Evolutionary conservation across 2,113 vertebrate genomes (phyloP).

Genomic region (Myotis brandtii): DNA sequence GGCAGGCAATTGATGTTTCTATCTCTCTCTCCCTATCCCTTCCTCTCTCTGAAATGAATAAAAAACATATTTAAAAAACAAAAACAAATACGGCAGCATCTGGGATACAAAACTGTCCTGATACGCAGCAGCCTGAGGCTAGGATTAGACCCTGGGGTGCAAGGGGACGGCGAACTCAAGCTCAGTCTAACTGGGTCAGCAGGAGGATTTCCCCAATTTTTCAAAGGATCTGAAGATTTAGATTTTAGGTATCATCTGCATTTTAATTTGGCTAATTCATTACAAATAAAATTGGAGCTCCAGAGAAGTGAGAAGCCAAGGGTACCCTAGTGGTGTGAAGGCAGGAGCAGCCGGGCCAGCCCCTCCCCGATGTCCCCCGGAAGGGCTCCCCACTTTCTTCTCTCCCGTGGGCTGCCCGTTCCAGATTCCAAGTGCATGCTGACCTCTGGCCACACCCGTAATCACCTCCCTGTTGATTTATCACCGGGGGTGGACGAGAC

Average conservation of each 20-base stretch:
- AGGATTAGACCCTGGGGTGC: not conserved
- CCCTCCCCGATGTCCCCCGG: fast-evolving
- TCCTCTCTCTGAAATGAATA: too few species aligned
- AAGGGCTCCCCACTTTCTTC: not conserved
- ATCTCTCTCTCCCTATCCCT: too few species aligned
- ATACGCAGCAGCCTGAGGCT: not conserved
- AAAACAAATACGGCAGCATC: not conserved
- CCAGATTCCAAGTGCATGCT: not conserved
- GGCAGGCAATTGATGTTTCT: too few species aligned
- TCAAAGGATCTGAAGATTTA: not conserved
- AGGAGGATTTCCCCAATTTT: not conserved
- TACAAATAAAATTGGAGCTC: not conserved
- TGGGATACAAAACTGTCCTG: too few species aligned
- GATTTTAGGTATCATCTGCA: not conserved
- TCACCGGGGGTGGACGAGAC: not conserved
- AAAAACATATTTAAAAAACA: too few species aligned
- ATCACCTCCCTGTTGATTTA: not conserved
- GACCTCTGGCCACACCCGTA: not conserved
- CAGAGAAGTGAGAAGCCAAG: not conserved
- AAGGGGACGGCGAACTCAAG: not conserved
- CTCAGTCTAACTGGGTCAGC: not conserved
- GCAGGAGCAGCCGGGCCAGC: not conserved
- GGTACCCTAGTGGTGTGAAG: not conserved
- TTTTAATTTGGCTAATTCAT: not conserved
- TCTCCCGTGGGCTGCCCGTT: not conserved